A percentile compares a stretch with the other conserved stretches of the same genome.
Conservation (phyloP, 2,797 vertebrate genomes). For the Acrocephalus scirpaceus region DNA sequence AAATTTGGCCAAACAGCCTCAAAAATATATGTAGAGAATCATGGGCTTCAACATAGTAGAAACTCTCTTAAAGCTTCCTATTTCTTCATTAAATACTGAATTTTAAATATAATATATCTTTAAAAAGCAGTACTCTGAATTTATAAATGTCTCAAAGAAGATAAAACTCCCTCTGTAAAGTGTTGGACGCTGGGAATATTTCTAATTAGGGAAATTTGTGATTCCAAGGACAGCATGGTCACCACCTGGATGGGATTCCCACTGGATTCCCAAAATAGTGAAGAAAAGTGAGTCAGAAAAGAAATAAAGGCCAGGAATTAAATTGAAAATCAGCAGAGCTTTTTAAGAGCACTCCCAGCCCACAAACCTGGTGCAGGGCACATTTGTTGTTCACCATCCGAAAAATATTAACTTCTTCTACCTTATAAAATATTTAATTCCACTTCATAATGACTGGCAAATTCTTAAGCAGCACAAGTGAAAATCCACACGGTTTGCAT, state of each 20-base stretch:
- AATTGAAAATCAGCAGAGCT: background rate
- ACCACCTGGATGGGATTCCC: background rate
- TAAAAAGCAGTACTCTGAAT: background rate
- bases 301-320: background rate
- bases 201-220: background rate
- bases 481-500: constrained; percentile 47
- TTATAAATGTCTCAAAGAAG: background rate
- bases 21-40: fast-evolving
- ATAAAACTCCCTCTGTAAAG: background rate
- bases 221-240: too few relatives aligned
- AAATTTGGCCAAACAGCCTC: background rate
- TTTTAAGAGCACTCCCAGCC: background rate
- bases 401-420: background rate
- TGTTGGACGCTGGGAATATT: background rate
- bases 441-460: background rate
- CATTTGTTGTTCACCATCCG: background rate
- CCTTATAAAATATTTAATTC: background rate
- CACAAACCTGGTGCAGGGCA: background rate
- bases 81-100: background rate
- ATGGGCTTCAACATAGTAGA: fast-evolving
- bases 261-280: background rate
- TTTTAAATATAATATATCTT: background rate
- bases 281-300: background rate
- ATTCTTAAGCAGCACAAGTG: background rate
- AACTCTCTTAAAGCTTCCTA: background rate